Conservation (phyloP, 2,797 vertebrate species). For the Lagocephalus sceleratus region DNA sequence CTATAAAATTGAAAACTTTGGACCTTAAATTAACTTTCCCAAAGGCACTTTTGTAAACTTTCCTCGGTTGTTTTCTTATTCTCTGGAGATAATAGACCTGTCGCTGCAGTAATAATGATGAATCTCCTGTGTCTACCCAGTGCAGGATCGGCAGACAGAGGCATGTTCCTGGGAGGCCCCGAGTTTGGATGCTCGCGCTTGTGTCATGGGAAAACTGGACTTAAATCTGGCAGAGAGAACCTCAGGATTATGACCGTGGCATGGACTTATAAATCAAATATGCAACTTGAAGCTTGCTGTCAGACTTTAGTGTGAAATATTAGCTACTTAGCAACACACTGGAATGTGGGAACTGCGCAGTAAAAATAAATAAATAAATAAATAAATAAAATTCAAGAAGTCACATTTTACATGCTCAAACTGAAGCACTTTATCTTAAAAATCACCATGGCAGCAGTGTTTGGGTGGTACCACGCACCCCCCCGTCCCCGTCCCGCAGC, state of each 20-base stretch:
- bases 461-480: slow-evolving; percentile 36
- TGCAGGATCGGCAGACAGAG: slow-evolving; percentile 44
- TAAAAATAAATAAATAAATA: slow-evolving; percentile 1
- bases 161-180: slow-evolving; percentile 13
- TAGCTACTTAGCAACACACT: slow-evolving; percentile 4
- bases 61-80: slow-evolving; percentile 67
- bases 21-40: slow-evolving; percentile 51
- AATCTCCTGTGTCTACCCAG: slow-evolving; percentile 62
- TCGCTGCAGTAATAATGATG: slow-evolving; percentile 77
- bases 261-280: slow-evolving; percentile 54
- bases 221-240: slow-evolving; percentile 51
- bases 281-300: slow-evolving; percentile 28
- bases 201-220: slow-evolving; percentile 38
- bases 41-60: slow-evolving; percentile 55
- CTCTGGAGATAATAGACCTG: slow-evolving; percentile 78
- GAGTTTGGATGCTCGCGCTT: slow-evolving; percentile 56
- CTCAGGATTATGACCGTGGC: slow-evolving; percentile 51
- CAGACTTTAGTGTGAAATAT: slow-evolving; percentile 33
- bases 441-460: slow-evolving; percentile 21
- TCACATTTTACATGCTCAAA: slow-evolving; percentile 7
- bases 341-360: slow-evolving; percentile 1
- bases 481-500: slow-evolving; percentile 39
- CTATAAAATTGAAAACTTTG: slow-evolving; percentile 42
- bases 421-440: slow-evolving; percentile 20
- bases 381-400: slow-evolving; percentile 18